phyloP scores from a whole-genome alignment of 1,140 invertebrate genomes.

The Papilio machaon region DNA sequence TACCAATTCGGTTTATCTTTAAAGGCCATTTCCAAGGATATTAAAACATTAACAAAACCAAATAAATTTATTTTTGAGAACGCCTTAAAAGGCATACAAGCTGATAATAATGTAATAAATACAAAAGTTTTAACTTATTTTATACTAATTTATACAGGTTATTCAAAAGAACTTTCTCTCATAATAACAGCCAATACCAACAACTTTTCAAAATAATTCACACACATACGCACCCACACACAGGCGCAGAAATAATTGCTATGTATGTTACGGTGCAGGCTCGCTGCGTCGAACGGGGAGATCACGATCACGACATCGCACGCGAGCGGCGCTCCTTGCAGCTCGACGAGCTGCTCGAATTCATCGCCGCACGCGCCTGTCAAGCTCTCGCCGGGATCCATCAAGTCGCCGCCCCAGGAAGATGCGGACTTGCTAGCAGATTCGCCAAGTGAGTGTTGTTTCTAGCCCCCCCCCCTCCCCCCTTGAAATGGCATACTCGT shows the following conservation, averaged over 20 bases:
- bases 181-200: slow-evolving; percentile 8
- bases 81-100: neutral
- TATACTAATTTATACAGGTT: neutral
- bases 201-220: slow-evolving; percentile 14
- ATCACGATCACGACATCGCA: slow-evolving; percentile 90
- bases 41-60: slow-evolving; percentile 11
- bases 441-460: slow-evolving; percentile 82
- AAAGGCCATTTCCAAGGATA: neutral
- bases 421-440: slow-evolving; percentile 89
- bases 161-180: slow-evolving; percentile 13
- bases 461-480: no score
- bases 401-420: slow-evolving; percentile 83
- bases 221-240: neutral
- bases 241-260: neutral
- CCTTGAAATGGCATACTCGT: no score
- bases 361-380: slow-evolving; percentile 84
- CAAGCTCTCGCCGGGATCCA: slow-evolving; percentile 81
- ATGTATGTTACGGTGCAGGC: slow-evolving; percentile 71
- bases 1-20: neutral
- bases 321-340: slow-evolving; percentile 74
- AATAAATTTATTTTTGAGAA: slow-evolving; percentile 13
- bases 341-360: slow-evolving; percentile 82
- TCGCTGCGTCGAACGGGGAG: slow-evolving; percentile 89
- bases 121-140: slow-evolving; percentile 5
- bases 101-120: slow-evolving; percentile 16